These are phyloP conservation scores for Huso huso DNA, from an alignment of 2,797 vertebrate species.

Conservation along the genomic window DNA sequence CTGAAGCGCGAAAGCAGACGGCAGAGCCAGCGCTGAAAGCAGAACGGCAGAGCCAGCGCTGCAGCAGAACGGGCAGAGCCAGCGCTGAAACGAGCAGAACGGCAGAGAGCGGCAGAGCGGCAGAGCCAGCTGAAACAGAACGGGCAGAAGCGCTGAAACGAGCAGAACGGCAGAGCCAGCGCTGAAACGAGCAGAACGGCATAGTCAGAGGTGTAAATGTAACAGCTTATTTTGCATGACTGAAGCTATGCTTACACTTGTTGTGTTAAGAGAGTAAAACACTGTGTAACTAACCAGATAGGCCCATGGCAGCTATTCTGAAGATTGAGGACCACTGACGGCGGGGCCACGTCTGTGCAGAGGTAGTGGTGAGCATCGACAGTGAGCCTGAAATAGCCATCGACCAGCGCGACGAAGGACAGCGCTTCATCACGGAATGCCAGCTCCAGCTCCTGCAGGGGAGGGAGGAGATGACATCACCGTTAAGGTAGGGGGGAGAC, in stretches of 20 bases:
- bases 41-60: too few species aligned
- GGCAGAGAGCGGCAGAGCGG: too few species aligned
- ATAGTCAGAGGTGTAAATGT: background rate
- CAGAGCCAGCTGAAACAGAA: too few species aligned
- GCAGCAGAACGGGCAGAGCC: too few species aligned
- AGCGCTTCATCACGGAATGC: slow-evolving; percentile 62
- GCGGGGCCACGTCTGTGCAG: slow-evolving; percentile 90
- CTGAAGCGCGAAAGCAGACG: background rate
- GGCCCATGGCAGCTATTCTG: slow-evolving; percentile 89
- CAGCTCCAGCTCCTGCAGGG: slow-evolving; percentile 71
- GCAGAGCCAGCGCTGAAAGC: too few species aligned
- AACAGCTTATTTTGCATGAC: too few species aligned
- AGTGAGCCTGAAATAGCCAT: slow-evolving; percentile 89
- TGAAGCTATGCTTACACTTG: too few species aligned
- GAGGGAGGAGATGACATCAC: slow-evolving; percentile 4
- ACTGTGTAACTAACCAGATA: slow-evolving; percentile 71
- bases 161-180: slow-evolving; percentile 35
- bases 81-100: too few species aligned
- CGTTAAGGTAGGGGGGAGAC: background rate
- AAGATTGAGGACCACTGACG: slow-evolving; percentile 83
- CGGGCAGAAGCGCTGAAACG: slow-evolving; percentile 68
- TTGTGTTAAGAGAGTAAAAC: too few species aligned
- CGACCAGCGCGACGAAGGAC: slow-evolving; percentile 79
- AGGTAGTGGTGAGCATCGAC: slow-evolving; percentile 95
- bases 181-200: slow-evolving; percentile 43